phyloP scores from a whole-genome alignment of 1,140 invertebrate species.

The Acromyrmex charruanus region DNA sequence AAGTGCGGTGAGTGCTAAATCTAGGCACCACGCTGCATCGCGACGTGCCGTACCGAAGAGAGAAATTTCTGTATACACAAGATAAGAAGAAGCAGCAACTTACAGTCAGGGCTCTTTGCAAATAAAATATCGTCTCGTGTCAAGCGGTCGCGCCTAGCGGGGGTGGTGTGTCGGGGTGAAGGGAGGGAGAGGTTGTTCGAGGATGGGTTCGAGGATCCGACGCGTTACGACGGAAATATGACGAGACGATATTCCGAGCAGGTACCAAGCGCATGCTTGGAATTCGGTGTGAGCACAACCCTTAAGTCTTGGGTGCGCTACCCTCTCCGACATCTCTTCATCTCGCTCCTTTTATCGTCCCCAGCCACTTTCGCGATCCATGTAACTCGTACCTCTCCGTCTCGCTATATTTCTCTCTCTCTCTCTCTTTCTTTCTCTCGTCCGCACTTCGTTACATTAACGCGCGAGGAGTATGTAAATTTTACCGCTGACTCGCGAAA shows the following conservation, averaged over 20 bases:
- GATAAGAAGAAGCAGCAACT: conserved; percentile 77
- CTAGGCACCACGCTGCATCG: conserved; percentile 24
- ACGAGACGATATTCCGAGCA: conserved; percentile 79
- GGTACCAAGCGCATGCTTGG: conserved; percentile 73
- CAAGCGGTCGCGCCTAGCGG: conserved; percentile 49
- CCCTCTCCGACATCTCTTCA: not conserved
- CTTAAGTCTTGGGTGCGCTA: conserved; percentile 63
- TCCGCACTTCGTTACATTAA: conserved; percentile 33
- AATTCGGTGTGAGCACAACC: conserved; percentile 73
- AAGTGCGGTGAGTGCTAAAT: conserved; percentile 48
- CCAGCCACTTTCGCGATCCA: conserved; percentile 1
- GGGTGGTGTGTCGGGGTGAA: not conserved
- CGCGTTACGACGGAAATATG: conserved; percentile 77
- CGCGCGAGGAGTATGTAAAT: conserved; percentile 65
- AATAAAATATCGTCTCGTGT: conserved; percentile 81
- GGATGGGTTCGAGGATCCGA: not conserved
- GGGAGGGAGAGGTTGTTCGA: conserved; percentile 2
- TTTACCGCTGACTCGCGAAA: conserved; percentile 51
- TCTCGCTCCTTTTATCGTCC: conserved; percentile 19
- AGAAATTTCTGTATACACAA: conserved; percentile 80
- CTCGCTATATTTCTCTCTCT: not conserved
- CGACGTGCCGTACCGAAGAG: conserved; percentile 2
- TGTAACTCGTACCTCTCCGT: not conserved
- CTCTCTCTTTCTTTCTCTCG: not conserved
- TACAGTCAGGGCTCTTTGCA: conserved; percentile 75